A percentile compares a stretch with the other conserved stretches of the same genome.
Conservation (phyloP, 1,140 invertebrate species). For the Hyles vespertilio region DNA sequence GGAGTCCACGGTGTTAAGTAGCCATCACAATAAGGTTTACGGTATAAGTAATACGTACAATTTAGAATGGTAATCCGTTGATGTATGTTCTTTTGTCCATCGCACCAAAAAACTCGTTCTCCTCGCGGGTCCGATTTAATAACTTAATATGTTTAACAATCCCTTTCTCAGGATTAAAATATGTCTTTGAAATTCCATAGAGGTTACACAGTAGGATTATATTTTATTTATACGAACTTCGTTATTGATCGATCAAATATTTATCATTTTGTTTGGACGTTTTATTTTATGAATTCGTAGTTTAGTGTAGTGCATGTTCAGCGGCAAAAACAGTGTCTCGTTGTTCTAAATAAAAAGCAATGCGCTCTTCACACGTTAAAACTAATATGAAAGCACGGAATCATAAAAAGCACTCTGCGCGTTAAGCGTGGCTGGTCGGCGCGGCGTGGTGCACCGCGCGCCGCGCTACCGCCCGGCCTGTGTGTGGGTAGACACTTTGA, state of each 20-base stretch:
- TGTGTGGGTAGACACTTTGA: conserved; percentile 63
- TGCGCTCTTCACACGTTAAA: conserved; percentile 27
- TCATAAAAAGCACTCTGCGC: conserved; percentile 33
- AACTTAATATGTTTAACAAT: conserved; percentile 66
- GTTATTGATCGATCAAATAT: too few species aligned
- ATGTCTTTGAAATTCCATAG: conserved; percentile 11
- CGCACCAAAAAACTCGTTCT: conserved; percentile 46
- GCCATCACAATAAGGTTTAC: conserved; percentile 46
- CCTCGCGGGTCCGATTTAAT: conserved; percentile 44
- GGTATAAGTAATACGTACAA: conserved; percentile 54
- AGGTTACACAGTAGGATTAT: conserved; percentile 16
- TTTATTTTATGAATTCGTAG: too few species aligned
- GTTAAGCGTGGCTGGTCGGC: conserved; percentile 18
- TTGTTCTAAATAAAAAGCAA: conserved; percentile 3
- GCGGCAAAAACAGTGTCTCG: neutral
- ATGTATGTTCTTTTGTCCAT: conserved; percentile 53
- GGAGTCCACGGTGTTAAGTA: conserved; percentile 49
- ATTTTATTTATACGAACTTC: neutral
- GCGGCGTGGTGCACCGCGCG: too few species aligned
- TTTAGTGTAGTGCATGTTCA: too few species aligned
- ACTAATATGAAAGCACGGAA: conserved; percentile 29
- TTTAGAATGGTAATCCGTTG: conserved; percentile 60
- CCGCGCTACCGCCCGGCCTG: conserved; percentile 15
- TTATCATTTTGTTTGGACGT: too few species aligned
- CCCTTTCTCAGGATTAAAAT: conserved; percentile 29